Evolutionary conservation across 2,113 vertebrate genomes (phyloP).

Genomic region (Sylvia atricapilla): DNA sequence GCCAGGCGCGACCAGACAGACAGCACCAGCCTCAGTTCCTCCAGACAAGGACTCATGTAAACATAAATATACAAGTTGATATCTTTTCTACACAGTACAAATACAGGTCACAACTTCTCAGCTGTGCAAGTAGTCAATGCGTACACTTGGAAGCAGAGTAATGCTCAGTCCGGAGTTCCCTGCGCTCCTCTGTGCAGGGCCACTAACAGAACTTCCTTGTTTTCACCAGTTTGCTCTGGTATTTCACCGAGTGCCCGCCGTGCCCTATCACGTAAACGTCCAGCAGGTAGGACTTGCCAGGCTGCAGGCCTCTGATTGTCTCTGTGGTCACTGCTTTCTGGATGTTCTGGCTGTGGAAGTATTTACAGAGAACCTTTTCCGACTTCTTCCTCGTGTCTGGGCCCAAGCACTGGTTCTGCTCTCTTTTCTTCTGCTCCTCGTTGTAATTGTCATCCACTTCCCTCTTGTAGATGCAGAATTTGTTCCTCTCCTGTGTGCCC

Average conservation of each 20-base stretch:
- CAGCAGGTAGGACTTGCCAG: constrained; percentile 92
- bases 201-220: constrained; percentile 95
- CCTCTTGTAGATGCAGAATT: constrained; percentile 93
- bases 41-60: constrained; percentile 72
- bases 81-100: constrained; percentile 83
- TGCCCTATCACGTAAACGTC: constrained; percentile 96
- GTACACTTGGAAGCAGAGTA: constrained; percentile 79
- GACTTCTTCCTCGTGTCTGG: constrained; percentile 90
- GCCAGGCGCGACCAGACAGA: constrained; percentile 6
- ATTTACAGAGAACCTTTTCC: constrained; percentile 97
- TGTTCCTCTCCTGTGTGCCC: constrained; percentile 95
- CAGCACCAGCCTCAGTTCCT: constrained; percentile 50
- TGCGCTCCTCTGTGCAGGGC: constrained; percentile 61
- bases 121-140: constrained; percentile 85
- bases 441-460: constrained; percentile 86
- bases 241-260: constrained; percentile 92
- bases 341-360: constrained; percentile 94
- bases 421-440: constrained; percentile 86
- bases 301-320: constrained; percentile 87
- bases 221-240: constrained; percentile 98
- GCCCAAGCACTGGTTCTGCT: constrained; percentile 93
- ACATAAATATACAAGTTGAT: constrained; percentile 85
- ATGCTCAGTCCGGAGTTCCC: constrained; percentile 76
- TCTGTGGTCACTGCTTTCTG: constrained; percentile 97
- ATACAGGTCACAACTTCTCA: constrained; percentile 78